Evolutionary conservation across 2,113 vertebrate species (phyloP), one percentile per base, ranked within the genome.

Genomic region (Eudorcas thomsonii): DNA sequence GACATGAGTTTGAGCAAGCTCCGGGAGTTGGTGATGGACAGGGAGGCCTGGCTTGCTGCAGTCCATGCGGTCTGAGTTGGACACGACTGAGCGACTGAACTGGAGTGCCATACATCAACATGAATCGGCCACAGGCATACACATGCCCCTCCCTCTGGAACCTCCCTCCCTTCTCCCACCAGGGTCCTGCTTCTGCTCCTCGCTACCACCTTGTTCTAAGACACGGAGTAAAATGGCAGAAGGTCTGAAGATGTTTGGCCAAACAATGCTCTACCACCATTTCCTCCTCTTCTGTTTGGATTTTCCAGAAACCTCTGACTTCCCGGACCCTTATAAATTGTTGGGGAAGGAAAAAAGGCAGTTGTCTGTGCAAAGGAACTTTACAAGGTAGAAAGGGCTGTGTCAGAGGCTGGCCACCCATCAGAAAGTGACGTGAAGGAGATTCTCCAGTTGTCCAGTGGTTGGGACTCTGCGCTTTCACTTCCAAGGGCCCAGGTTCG

Each of bases 51-150:
- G 17, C 0, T 2, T 3, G n/a, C n/a, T 36, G 64, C 9, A 3
- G 6, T 21, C 4, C 4, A 5, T 71, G 64, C 2, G 8, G 17
- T 71, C 2, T 0, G n/a, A 71, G n/a, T 36, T 2, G 5, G n/a
- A 71, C 17, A 71, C 1, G 2, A 71, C 64, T 71, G 64, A 71
- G 64, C n/a, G 0, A 71, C n/a, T 71, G 19, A 23, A 36, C 19
- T 71, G n/a, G 5, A 71, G 33, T 11, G 9, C 64, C 64, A 3
- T 36, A 71, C 17, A 71, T 36, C 64, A 71, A 2, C n/a, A 11
- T 11, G 64, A 21, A 36, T 71, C 4, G 1, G n/a, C 64, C n/a
- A 36, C 10, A 36, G 64, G n/a, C 64, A 71, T 11, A 36, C 17
- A 11, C 9, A 2, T 11, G 33, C 9, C 17, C n/a, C 4, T 71